Conservation (phyloP, 2,113 vertebrate species). For the Aix galericulata region DNA sequence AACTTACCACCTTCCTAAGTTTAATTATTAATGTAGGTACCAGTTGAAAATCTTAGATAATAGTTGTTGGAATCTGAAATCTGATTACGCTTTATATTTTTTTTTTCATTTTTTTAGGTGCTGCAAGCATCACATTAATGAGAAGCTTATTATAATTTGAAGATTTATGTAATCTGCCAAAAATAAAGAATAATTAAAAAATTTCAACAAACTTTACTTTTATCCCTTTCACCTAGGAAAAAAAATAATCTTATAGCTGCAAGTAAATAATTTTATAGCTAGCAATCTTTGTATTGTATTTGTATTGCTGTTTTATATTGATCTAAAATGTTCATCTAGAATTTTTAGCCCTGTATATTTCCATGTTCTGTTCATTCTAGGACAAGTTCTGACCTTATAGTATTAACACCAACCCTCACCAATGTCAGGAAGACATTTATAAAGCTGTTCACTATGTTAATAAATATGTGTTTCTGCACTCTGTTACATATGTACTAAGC, state of each 20-base stretch:
- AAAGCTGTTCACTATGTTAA: background rate
- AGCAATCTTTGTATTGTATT: background rate
- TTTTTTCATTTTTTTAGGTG: background rate
- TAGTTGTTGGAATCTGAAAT: background rate
- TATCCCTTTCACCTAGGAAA: background rate
- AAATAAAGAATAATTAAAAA: background rate
- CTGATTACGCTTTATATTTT: background rate
- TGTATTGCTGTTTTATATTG: background rate
- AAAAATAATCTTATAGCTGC: background rate
- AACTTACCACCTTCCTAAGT: background rate
- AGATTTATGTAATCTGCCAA: background rate
- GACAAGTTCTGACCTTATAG: background rate
- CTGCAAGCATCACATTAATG: background rate
- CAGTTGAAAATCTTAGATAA: background rate
- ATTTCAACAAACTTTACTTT: background rate
- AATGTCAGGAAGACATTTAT: background rate
- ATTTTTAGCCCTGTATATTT: background rate
- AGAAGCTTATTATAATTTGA: background rate
- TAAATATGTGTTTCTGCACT: background rate
- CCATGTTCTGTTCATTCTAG: background rate
- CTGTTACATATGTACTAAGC: background rate
- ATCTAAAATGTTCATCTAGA: background rate
- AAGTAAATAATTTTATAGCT: background rate
- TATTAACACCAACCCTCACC: background rate
- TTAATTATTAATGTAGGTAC: background rate